Evolutionary conservation across 1,140 invertebrate genomes (phyloP).

Genomic region (Batillaria attramentaria): DNA sequence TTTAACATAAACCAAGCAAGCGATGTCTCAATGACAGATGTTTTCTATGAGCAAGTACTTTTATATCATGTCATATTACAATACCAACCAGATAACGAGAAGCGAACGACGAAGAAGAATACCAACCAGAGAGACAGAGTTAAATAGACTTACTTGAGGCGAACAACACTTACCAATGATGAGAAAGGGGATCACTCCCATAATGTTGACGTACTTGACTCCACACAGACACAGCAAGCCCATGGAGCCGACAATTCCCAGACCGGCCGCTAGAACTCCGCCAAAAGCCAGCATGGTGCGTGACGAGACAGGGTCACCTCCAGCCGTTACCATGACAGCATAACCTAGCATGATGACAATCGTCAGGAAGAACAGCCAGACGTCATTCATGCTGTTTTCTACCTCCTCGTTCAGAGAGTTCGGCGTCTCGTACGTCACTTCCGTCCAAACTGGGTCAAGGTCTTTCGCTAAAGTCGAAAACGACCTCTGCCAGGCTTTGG

Average conservation of each 20-base stretch:
- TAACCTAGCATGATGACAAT: conserved; percentile 43
- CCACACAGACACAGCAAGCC: conserved; percentile 91
- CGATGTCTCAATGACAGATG: neutral
- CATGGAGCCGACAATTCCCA: conserved; percentile 91
- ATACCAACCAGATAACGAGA: no score
- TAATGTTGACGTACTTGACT: conserved; percentile 95
- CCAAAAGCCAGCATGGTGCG: conserved; percentile 92
- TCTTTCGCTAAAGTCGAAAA: neutral
- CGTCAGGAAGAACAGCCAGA: conserved; percentile 37
- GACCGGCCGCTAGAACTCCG: conserved; percentile 90
- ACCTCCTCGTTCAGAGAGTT: neutral
- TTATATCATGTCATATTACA: no score
- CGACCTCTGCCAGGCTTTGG: neutral
- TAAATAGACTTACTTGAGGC: no score
- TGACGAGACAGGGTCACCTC: conserved; percentile 74
- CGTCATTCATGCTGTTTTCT: conserved; percentile 37
- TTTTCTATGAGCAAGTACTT: no score
- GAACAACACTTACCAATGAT: conserved; percentile 87
- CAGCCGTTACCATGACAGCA: conserved; percentile 34
- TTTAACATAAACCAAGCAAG: no score
- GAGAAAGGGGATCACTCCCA: conserved; percentile 93
- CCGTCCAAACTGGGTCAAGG: neutral
- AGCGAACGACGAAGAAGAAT: no score
- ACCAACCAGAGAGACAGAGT: no score
- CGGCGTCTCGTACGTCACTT: neutral